A percentile compares a stretch with the other conserved stretches of the same genome.
phyloP scores from a whole-genome alignment of 1,140 invertebrate species.

The Luehdorfia chinensis region DNA sequence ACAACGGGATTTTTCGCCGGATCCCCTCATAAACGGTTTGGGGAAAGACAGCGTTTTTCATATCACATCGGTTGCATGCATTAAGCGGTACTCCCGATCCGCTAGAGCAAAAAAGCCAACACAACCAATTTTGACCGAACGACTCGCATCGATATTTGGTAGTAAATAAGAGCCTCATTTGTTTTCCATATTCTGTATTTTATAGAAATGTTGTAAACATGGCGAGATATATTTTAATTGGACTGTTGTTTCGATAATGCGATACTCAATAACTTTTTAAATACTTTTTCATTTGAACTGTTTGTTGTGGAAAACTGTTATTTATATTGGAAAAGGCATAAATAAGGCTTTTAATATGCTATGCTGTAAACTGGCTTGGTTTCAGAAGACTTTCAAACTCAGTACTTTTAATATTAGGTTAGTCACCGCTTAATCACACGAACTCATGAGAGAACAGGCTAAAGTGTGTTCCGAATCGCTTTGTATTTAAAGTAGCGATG shows the following conservation, averaged over 20 bases:
- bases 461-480: too few relatives aligned
- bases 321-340: too few relatives aligned
- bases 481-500: too few relatives aligned
- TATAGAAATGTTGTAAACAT: too few relatives aligned
- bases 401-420: too few relatives aligned
- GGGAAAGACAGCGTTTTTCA: slow-evolving; percentile 43
- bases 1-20: slow-evolving; percentile 45
- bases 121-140: slow-evolving; percentile 37
- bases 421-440: too few relatives aligned
- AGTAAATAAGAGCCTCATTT: slow-evolving; percentile 11
- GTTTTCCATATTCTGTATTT: not conserved
- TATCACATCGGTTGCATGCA: slow-evolving; percentile 45
- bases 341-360: too few relatives aligned
- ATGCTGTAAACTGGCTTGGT: too few relatives aligned
- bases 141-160: slow-evolving; percentile 4
- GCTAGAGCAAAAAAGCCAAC: slow-evolving; percentile 35
- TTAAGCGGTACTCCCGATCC: slow-evolving; percentile 34
- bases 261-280: not conserved
- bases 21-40: slow-evolving; percentile 55
- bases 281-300: too few relatives aligned
- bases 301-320: too few relatives aligned
- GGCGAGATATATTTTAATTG: slow-evolving; percentile 9
- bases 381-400: too few relatives aligned
- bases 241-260: not conserved
- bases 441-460: too few relatives aligned